Evolutionary conservation across 1,140 invertebrate genomes (phyloP), one percentile per base, ranked within the genome.

Genomic region (Zaprionus lachaisei): DNA sequence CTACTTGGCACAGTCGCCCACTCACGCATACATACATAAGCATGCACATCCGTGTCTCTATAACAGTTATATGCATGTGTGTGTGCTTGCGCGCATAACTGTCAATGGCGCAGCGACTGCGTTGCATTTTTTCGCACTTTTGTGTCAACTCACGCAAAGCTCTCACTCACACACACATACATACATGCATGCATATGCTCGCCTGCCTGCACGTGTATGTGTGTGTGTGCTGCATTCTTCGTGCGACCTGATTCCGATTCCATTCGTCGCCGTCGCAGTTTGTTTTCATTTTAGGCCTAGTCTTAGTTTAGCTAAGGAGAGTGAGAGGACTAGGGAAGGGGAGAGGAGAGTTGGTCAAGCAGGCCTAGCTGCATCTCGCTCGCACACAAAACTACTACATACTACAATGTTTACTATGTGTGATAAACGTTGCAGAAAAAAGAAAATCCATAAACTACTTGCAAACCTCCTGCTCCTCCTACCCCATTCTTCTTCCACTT

Each of bases 401-500:
- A 89, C 84, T 89, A 89, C 85, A 90, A 84, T 89, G 84, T 89
- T 89, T 89, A 89, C 84, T 89, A 89, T 81, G 84, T 89, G 83
- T 79, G 77, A 79, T 80, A 76, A 71, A 70, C 49, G 58, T 44
- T 60, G 62, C 47, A 34, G n/a, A 22, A 15, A 63, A 34, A 55
- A 58, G 79, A 87, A 89, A 89, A 90, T 90, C 85, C 78, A 87
- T 87, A 89, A 89, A 89, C 85, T 90, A 90, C 80, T 89, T 83
- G 55, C 78, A 76, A 65, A 54, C 69, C 61, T 14, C 34, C 20
- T 12, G 5, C 15, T 47, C 17, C 38, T 15, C 20, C 15, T 15
- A 9, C 20, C 54, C 2, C 47, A 12, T 12, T 7, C 47, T 22
- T 22, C 15, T 14, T n/a, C 12, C 17, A n/a, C 24, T 31, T 17